Percentiles rank a stretch among this genome's conserved stretches.
phyloP scores from a whole-genome alignment of 2,797 vertebrate genomes.

The Chelmon rostratus region DNA sequence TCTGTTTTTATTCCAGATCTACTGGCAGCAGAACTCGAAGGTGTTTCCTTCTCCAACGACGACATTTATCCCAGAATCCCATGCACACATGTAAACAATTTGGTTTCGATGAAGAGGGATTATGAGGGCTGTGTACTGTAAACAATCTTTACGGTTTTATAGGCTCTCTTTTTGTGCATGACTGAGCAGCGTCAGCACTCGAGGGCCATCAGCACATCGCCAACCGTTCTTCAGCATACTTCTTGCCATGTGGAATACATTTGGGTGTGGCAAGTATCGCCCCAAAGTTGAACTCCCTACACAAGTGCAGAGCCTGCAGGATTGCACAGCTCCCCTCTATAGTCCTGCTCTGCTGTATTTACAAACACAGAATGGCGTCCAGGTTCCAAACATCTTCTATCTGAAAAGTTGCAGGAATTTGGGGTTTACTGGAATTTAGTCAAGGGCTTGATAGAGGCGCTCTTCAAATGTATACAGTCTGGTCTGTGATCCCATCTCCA shows the following conservation, averaged over 20 bases:
- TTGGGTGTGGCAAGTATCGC: constrained; percentile 50
- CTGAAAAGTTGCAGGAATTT: not conserved
- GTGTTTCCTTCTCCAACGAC: constrained; percentile 41
- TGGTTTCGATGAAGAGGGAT: constrained; percentile 65
- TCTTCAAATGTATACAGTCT: constrained; percentile 1
- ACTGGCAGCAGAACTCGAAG: not conserved
- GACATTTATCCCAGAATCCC: constrained; percentile 48
- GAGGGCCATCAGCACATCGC: constrained; percentile 32
- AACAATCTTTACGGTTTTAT: constrained; percentile 69
- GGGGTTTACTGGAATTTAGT: constrained; percentile 3
- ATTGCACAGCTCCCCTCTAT: constrained; percentile 27
- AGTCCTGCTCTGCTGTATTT: not conserved
- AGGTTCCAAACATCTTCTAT: constrained; percentile 1
- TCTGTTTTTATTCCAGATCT: not conserved
- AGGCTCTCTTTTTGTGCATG: constrained; percentile 31
- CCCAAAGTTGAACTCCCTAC: constrained; percentile 51
- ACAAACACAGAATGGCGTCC: not conserved
- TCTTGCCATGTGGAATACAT: constrained; percentile 54
- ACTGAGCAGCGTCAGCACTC: constrained; percentile 40
- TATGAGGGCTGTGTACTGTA: constrained; percentile 65
- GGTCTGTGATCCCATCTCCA: not conserved
- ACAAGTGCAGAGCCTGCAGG: not conserved
- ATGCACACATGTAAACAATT: constrained; percentile 60
- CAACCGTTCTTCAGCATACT: constrained; percentile 26
- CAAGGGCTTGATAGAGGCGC: not conserved